Evolutionary conservation across 2,113 vertebrate genomes (phyloP), one percentile per base, ranked within the genome.

Genomic region (Synchiropus splendidus): DNA sequence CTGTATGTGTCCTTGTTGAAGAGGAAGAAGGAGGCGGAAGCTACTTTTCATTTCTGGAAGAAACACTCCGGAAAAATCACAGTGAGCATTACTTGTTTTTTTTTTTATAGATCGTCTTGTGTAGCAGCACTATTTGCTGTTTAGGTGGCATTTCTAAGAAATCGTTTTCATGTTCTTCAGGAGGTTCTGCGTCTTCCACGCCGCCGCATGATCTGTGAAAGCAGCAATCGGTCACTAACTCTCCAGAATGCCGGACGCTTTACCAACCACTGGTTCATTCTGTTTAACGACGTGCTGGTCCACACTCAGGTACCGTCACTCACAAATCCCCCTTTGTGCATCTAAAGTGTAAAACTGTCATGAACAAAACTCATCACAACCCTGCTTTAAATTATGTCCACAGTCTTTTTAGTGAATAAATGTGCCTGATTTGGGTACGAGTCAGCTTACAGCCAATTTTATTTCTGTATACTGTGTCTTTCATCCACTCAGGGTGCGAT

Each of bases 261-360:
- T 75, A 96, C 94, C 35, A 90, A 89, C 30, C 94, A 97, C 58
- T 92, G 92, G 89, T 98, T 99, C 73, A 94, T 99, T 41, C 87
- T 99, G 45, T 98, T 99, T 62, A 98, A 92, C 0, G 94, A 99
- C 18, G 85, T 87, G n/a, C 79, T 99, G 49, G 92, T 98, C 16
- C 94, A 99, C 43, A 90, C 89, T 51, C 95, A 99, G 93, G 95
- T 99, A 67, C 12, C 33, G 32, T 17, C 13, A 18, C 10, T 12
- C 11, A 16, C 2, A 33, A n/a, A 41, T 6, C 36, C 18, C 18
- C n/a, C 31, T 0, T 31, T 3, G 9, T 36, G 17, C 12, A 18
- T 15, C 37, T 12, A 34, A 16, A 38, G 30, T 31, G 21, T 42
- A 12, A 16, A 31, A 9, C 16, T 40, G 14, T 27, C 11, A 16